These are phyloP conservation scores for Steatornis caripensis DNA, from an alignment of 2,113 vertebrate genomes.

Conservation along the genomic window DNA sequence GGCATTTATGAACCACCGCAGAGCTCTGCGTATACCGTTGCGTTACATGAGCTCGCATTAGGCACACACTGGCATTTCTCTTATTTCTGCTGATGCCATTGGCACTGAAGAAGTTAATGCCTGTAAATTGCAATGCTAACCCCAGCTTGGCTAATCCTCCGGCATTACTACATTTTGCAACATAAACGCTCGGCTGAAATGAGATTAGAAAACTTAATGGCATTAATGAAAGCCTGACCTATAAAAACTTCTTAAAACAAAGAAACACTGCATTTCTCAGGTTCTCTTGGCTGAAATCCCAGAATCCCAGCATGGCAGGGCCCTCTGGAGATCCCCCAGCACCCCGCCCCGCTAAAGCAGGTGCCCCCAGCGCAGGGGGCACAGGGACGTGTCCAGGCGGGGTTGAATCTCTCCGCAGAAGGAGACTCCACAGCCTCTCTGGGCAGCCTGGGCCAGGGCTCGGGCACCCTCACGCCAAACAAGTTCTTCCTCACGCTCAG, in stretches of 20 bases:
- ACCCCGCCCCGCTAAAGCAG: no score
- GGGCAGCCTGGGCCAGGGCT: no score
- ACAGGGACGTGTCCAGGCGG: no score
- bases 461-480: no score
- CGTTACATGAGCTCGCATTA: background rate
- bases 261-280: background rate
- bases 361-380: no score
- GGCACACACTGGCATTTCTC: background rate
- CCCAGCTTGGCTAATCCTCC: background rate
- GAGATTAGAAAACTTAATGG: conserved; percentile 20
- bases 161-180: background rate
- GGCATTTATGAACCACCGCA: background rate
- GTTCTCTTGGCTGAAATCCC: background rate
- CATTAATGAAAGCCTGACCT: conserved; percentile 17
- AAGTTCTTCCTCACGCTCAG: no score
- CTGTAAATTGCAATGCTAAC: background rate
- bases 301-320: no score
- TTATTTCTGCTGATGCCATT: background rate
- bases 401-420: no score
- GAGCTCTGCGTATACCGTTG: background rate
- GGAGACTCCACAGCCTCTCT: no score
- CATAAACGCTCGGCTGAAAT: background rate
- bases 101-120: conserved; percentile 23
- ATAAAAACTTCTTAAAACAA: background rate
- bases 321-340: no score